Evolutionary conservation across 2,888 invertebrate species (phyloP).

Genomic region (Caenorhabditis sp.): DNA sequence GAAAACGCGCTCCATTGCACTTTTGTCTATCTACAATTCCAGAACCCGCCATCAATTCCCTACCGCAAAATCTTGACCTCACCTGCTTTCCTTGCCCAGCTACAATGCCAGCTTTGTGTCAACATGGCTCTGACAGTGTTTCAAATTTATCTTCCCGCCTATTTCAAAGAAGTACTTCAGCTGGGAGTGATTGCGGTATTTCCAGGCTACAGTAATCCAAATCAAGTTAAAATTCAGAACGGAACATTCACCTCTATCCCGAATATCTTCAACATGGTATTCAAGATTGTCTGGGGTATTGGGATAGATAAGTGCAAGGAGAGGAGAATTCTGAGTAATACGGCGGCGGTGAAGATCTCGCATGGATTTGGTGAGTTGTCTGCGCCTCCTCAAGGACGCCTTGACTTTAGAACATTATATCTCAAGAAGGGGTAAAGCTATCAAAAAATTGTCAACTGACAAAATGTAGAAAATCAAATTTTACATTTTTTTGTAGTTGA

Average conservation of each 20-base stretch:
- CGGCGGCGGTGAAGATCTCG: constrained; percentile 68
- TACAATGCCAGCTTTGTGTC: constrained; percentile 69
- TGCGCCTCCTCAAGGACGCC: too few relatives aligned
- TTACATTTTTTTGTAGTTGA: not conserved
- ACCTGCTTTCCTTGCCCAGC: constrained; percentile 67
- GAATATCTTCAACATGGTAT: constrained; percentile 70
- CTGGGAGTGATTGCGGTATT: constrained; percentile 69
- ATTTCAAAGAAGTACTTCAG: constrained; percentile 75
- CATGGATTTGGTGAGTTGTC: constrained; percentile 70
- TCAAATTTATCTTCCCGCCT: constrained; percentile 76
- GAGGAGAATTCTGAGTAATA: constrained; percentile 65
- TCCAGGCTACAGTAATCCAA: not conserved
- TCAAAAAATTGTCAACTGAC: not conserved
- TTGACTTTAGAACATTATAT: too few relatives aligned
- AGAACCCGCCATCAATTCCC: constrained; percentile 56
- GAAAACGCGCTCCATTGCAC: not conserved
- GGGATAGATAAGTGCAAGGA: constrained; percentile 72
- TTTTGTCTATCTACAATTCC: constrained; percentile 12
- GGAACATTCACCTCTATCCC: constrained; percentile 76
- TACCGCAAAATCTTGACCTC: constrained; percentile 67
- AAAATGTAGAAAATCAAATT: not conserved
- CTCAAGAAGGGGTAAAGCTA: not conserved
- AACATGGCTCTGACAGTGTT: constrained; percentile 75
- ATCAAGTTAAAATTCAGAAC: constrained; percentile 63
- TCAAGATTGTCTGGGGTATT: constrained; percentile 73